Conservation (phyloP, 2,113 vertebrate genomes). For the Perccottus glenii region DNA sequence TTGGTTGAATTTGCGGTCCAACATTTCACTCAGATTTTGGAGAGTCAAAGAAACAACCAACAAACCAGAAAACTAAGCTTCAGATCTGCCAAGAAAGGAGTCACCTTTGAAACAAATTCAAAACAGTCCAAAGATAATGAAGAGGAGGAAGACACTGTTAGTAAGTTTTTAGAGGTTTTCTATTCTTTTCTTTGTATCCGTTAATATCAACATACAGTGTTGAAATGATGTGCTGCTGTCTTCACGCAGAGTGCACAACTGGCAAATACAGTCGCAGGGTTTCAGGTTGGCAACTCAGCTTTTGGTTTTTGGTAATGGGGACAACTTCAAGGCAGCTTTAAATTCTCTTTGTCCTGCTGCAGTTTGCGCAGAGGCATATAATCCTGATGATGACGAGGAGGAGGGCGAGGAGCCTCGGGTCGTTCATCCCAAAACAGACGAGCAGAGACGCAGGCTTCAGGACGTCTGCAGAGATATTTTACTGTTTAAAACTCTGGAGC, state of each 20-base stretch:
- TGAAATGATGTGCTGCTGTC: not conserved
- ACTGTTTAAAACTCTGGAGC: constrained; percentile 94
- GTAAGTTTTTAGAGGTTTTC: constrained; percentile 53
- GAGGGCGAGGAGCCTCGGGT: constrained; percentile 87
- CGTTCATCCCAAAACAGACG: constrained; percentile 91
- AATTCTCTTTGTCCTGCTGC: constrained; percentile 8
- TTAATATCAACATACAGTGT: too few relatives aligned
- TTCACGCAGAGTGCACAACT: constrained; percentile 81
- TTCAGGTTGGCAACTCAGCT: constrained; percentile 83
- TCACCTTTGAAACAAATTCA: constrained; percentile 46
- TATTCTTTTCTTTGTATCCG: not conserved
- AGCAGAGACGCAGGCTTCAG: constrained; percentile 89
- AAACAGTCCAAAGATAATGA: constrained; percentile 40
- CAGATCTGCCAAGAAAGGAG: constrained; percentile 42
- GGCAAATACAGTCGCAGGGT: constrained; percentile 87
- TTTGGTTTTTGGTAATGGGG: not conserved
- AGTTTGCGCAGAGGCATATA: constrained; percentile 95
- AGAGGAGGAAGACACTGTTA: constrained; percentile 31
- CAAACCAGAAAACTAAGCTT: constrained; percentile 21
- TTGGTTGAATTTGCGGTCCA: constrained; percentile 88
- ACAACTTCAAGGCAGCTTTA: not conserved
- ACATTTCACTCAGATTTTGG: constrained; percentile 84
- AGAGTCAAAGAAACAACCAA: constrained; percentile 61
- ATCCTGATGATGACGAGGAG: constrained; percentile 92
- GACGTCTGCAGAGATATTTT: constrained; percentile 94